These are phyloP conservation scores for Drepana arcuata DNA, from an alignment of 1,140 invertebrate species.

Conservation along the genomic window DNA sequence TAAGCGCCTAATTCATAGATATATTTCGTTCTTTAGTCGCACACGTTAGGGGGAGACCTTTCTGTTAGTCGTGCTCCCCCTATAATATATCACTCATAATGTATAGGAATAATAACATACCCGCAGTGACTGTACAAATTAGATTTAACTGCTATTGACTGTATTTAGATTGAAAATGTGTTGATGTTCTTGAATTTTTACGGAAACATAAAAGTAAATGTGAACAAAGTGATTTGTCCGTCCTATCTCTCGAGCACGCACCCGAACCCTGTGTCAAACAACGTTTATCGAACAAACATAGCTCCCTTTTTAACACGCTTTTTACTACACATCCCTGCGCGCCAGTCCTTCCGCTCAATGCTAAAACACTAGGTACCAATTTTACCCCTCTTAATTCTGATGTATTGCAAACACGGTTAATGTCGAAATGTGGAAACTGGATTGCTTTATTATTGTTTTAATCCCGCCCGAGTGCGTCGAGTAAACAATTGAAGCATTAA, in stretches of 20 bases:
- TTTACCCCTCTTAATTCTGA: too few species aligned
- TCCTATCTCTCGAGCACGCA: constrained; percentile 4
- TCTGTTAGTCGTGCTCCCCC: too few species aligned
- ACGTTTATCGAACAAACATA: constrained; percentile 54
- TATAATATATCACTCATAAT: constrained; percentile 21
- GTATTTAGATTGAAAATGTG: too few species aligned
- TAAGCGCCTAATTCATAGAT: constrained; percentile 40
- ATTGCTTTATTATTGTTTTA: too few species aligned
- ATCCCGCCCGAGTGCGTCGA: too few species aligned
- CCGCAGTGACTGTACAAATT: too few species aligned
- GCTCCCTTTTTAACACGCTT: constrained; percentile 40
- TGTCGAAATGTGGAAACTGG: constrained; percentile 30
- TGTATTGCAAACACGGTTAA: constrained; percentile 2
- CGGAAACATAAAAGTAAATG: constrained; percentile 48
- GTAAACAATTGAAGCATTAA: too few species aligned
- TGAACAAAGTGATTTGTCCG: constrained; percentile 40
- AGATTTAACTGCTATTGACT: too few species aligned
- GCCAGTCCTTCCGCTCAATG: constrained; percentile 23
- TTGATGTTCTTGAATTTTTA: too few species aligned
- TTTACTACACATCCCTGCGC: constrained; percentile 37
- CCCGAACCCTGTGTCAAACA: constrained; percentile 43
- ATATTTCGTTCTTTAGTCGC: constrained; percentile 37
- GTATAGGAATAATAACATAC: constrained; percentile 16
- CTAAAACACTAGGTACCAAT: too few species aligned
- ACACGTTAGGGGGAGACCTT: constrained; percentile 34